phyloP scores from a whole-genome alignment of 2,888 invertebrate species.

The Hydrotaea diabolus region DNA sequence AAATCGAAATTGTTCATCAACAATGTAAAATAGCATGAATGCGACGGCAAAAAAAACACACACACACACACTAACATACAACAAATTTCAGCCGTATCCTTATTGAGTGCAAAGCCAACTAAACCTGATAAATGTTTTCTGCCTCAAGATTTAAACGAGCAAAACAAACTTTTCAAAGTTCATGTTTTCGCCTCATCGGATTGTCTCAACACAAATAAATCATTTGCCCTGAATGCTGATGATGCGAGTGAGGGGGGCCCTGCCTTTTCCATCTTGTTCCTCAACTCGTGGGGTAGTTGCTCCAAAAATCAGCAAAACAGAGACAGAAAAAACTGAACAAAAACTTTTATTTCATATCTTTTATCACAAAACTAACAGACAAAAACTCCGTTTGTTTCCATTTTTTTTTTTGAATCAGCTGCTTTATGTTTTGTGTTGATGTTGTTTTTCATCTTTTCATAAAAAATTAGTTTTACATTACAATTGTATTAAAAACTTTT shows the following conservation, averaged over 20 bases:
- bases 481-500: constrained; percentile 60
- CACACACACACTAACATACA: neutral
- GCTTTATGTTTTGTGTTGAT: neutral
- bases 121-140: constrained; percentile 7
- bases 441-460: constrained; percentile 22
- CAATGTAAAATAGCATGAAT: too few species aligned
- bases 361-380: neutral
- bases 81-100: neutral
- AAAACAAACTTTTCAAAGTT: constrained; percentile 13
- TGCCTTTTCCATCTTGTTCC: neutral
- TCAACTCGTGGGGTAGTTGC: too few species aligned
- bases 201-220: constrained; percentile 22
- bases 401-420: neutral
- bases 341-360: constrained; percentile 25
- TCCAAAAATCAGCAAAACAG: too few species aligned
- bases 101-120: neutral
- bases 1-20: too few species aligned
- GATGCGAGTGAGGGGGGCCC: too few species aligned
- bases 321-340: neutral
- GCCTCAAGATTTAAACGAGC: neutral
- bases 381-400: neutral
- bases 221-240: constrained; percentile 8
- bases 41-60: too few species aligned
- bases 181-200: neutral
- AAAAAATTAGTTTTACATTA: constrained; percentile 58